These are phyloP conservation scores for Buphagus erythrorhynchus DNA, from an alignment of 2,797 vertebrate genomes.

Conservation along the genomic window DNA sequence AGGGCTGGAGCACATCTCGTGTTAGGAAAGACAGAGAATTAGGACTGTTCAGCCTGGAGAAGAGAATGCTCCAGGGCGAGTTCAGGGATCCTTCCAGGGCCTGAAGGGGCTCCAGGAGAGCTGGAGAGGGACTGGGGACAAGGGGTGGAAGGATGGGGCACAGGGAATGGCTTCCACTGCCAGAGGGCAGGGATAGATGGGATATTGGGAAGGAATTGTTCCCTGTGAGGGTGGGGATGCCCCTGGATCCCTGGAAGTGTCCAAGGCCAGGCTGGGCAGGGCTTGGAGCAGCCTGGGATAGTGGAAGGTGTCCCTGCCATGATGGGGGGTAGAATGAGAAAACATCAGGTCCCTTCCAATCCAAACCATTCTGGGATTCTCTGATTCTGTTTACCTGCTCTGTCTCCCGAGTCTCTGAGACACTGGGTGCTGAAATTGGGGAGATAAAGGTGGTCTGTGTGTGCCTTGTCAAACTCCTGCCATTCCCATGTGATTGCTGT, in stretches of 20 bases:
- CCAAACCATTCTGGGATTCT: not conserved
- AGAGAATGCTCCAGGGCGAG: not conserved
- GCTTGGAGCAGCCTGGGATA: fast-evolving
- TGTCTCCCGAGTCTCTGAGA: fast-evolving
- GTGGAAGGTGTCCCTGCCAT: not conserved
- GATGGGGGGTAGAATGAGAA: fast-evolving
- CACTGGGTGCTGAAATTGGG: not conserved
- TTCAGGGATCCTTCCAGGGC: fast-evolving
- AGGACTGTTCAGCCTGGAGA: not conserved
- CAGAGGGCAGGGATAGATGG: fast-evolving
- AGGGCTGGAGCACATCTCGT: not conserved
- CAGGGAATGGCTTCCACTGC: not conserved
- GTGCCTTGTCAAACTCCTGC: not conserved
- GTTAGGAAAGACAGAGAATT: not conserved
- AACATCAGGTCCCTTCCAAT: not conserved
- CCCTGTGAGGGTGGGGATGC: fast-evolving
- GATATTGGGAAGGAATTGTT: not conserved
- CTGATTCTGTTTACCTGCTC: not conserved
- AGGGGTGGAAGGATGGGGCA: not conserved
- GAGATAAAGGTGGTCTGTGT: not conserved
- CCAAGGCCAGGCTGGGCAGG: fast-evolving
- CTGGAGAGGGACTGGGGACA: not conserved
- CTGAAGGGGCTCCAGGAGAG: not conserved
- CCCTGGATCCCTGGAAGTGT: not conserved
- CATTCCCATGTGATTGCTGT: fast-evolving